Evolutionary conservation across 1,140 invertebrate genomes (phyloP), one percentile per base, ranked within the genome.

Genomic region (Psix sp.): DNA sequence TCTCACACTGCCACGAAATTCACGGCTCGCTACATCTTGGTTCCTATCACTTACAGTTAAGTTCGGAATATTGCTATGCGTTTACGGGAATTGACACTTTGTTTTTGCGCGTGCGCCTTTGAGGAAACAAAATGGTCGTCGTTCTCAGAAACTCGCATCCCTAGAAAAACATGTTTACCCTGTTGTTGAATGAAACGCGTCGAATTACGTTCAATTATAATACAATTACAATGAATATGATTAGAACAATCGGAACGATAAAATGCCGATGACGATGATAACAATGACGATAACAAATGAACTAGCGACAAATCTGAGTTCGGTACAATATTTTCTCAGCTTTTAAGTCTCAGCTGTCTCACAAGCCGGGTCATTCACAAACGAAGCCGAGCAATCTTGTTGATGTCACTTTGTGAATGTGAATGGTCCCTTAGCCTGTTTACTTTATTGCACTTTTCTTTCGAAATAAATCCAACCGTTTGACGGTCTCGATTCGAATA

Each of bases 141-240:
- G 63, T 79, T 83, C 77, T 66, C 79, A 43, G 66, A 79, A 66
- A 80, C 70, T 71, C 74, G 51, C 63, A 57, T 81, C 67, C 66
- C 76, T 77, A 79, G 77, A 77, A 78, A 74, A 71, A 78, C 67
- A 67, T 74, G 72, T 84, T 85, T 87, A 86, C 85, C 84, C 83
- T 86, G 84, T 84, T 79, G 76, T 84, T 79, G 76, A 86, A 86
- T 86, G 83, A 74, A 84, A 84, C 83, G 81, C 81, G 82, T 82
- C 60, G 76, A n/a, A 43, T 77, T 54, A 78, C 75, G 42, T 38
- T 48, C 40, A 49, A 67, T 46, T 49, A 59, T 59, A 45, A 52
- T 57, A 24, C 56, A 71, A 57, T 59, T 63, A 60, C 48, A 78
- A 49, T 77, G 57, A 57, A 72, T 68, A 67, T 36, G 66, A 63